Percentiles rank a stretch among this genome's conserved stretches.
Conservation (phyloP, 2,113 vertebrate species). For the Leucosticte australis region DNA sequence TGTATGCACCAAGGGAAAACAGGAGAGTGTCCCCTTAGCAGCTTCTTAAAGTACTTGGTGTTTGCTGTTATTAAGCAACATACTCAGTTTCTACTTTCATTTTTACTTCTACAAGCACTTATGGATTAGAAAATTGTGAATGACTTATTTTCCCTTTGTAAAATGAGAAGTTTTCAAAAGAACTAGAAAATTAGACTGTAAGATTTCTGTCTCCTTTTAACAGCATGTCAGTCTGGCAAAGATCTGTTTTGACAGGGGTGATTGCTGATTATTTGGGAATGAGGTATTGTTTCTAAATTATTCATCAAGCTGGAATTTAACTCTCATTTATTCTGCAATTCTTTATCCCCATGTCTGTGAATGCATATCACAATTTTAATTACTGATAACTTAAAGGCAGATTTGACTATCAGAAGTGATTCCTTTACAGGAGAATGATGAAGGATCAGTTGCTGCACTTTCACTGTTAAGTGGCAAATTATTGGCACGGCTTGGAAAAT, state of each 20-base stretch:
- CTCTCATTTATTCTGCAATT: conserved; percentile 1
- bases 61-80: background rate
- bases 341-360: background rate
- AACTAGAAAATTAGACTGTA: background rate
- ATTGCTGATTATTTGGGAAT: conserved; percentile 30
- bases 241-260: conserved; percentile 32
- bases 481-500: background rate
- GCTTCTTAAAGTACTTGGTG: background rate
- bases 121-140: background rate
- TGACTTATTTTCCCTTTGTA: background rate
- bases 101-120: background rate
- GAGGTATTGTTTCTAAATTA: conserved; percentile 35
- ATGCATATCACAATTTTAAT: background rate
- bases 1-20: background rate
- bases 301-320: conserved; percentile 24
- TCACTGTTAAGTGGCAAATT: background rate
- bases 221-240: background rate
- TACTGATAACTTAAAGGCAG: conserved; percentile 3
- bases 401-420: background rate
- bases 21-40: background rate
- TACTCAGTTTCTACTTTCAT: background rate
- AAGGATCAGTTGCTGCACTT: background rate
- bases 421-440: background rate
- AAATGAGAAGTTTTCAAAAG: background rate
- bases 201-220: background rate